phyloP scores from a whole-genome alignment of 1,140 invertebrate species.

The Drosophila nigrodunni region DNA sequence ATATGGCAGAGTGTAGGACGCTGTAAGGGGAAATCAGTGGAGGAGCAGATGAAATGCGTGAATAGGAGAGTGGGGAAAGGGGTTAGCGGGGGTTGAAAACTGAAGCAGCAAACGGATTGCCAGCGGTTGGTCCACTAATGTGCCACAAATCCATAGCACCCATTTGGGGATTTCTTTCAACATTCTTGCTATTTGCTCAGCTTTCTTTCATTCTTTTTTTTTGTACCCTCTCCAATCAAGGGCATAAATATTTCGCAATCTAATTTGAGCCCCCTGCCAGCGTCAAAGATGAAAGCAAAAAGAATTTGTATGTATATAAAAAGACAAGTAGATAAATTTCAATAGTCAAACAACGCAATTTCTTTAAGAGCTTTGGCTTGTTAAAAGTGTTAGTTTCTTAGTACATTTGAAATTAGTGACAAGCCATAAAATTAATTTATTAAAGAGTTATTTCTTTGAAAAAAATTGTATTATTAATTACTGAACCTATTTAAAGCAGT shows the following conservation, averaged over 20 bases:
- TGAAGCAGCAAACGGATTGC: slow-evolving; percentile 24
- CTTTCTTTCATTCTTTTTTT: background rate
- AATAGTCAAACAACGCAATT: background rate
- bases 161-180: slow-evolving; percentile 52
- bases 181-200: slow-evolving; percentile 2
- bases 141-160: slow-evolving; percentile 65
- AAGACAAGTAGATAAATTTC: slow-evolving; percentile 14
- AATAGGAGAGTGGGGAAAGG: background rate
- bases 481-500: background rate
- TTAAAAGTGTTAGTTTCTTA: too few relatives aligned
- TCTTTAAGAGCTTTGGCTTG: background rate
- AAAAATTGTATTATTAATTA: too few relatives aligned
- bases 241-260: slow-evolving; percentile 28
- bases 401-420: too few relatives aligned
- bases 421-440: too few relatives aligned
- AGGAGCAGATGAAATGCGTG: background rate
- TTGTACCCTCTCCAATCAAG: slow-evolving; percentile 6
- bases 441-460: too few relatives aligned
- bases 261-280: slow-evolving; percentile 2
- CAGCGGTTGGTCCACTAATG: slow-evolving; percentile 47
- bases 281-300: slow-evolving; percentile 6
- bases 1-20: background rate
- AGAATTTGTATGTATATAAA: background rate
- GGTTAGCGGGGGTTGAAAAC: too few relatives aligned
- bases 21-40: background rate